Evolutionary conservation across 1,140 invertebrate genomes (phyloP).

Genomic region (Aphaenogaster ashmeadi): DNA sequence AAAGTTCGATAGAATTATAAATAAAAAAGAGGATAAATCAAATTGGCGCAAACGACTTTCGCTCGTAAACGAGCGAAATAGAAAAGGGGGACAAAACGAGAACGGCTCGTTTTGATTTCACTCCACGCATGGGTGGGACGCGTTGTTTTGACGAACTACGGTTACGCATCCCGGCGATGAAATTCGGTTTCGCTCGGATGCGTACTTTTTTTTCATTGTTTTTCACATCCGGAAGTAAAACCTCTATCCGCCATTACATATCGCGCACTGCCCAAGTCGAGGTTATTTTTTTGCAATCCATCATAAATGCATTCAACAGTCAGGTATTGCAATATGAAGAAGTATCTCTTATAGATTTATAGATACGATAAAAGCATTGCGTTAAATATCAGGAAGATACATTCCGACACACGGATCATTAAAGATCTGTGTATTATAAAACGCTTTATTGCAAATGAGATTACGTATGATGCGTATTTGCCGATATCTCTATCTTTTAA

Average conservation of each 20-base stretch:
- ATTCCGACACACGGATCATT: neutral
- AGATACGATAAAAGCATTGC: neutral
- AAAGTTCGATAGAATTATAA: constrained; percentile 28
- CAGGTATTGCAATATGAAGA: neutral
- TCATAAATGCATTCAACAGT: constrained; percentile 1
- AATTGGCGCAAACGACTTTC: constrained; percentile 67
- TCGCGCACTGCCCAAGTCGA: constrained; percentile 17
- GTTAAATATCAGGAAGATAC: neutral
- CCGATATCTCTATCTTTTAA: constrained; percentile 15
- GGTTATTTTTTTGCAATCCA: constrained; percentile 8
- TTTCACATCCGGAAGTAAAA: constrained; percentile 49
- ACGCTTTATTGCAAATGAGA: neutral
- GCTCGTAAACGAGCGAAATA: constrained; percentile 32
- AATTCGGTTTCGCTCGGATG: constrained; percentile 62
- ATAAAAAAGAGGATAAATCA: constrained; percentile 51
- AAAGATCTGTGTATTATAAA: neutral
- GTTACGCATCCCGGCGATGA: constrained; percentile 70
- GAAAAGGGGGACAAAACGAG: constrained; percentile 14
- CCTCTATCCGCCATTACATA: neutral
- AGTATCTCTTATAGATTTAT: constrained; percentile 17
- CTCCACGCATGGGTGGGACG: constrained; percentile 53
- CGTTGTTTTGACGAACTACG: constrained; percentile 68
- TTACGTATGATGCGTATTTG: constrained; percentile 12
- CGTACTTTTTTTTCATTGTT: constrained; percentile 47
- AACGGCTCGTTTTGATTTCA: constrained; percentile 61